Percentiles rank a stretch among this genome's conserved stretches.
Conservation (phyloP, 30 jellyfish, hydroid and myxozoan genomes). For the Phacellophora camtschatica region DNA sequence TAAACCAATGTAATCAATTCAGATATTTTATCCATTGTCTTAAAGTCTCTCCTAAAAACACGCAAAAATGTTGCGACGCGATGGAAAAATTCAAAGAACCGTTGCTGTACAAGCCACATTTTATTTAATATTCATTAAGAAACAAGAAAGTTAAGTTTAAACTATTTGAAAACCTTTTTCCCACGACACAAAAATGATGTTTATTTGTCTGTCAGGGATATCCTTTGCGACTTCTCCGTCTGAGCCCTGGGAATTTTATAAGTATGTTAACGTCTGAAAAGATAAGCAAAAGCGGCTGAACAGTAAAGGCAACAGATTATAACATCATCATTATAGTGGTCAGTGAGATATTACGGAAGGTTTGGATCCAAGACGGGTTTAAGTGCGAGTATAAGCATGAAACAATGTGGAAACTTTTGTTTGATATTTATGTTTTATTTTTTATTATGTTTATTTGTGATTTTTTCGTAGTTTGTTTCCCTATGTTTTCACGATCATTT, state of each 20-base stretch:
- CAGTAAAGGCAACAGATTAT: slow-evolving; percentile 3
- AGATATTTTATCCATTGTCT: neutral
- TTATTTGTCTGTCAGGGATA: slow-evolving; percentile 32
- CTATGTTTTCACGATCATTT: too few species aligned
- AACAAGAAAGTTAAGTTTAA: neutral
- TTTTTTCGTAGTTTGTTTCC: too few species aligned
- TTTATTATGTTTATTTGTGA: too few species aligned
- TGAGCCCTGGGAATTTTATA: neutral
- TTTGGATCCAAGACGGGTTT: too few species aligned
- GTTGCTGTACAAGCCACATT: neutral
- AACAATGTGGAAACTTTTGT: too few species aligned
- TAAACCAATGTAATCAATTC: neutral
- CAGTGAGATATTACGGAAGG: neutral
- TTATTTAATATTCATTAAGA: neutral
- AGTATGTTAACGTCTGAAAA: slow-evolving; percentile 32
- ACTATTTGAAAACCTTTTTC: slow-evolving; percentile 8
- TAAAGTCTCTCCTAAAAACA: neutral
- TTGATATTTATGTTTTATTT: too few species aligned
- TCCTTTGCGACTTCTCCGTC: slow-evolving; percentile 6
- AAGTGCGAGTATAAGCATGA: too few species aligned
- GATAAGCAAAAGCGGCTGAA: too few species aligned
- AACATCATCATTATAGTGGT: slow-evolving; percentile 42
- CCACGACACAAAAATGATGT: slow-evolving; percentile 38
- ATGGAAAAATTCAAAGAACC: neutral
- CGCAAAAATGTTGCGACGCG: neutral